Conservation (phyloP, 2,113 vertebrate species). For the Sylvilagus bachmani region DNA sequence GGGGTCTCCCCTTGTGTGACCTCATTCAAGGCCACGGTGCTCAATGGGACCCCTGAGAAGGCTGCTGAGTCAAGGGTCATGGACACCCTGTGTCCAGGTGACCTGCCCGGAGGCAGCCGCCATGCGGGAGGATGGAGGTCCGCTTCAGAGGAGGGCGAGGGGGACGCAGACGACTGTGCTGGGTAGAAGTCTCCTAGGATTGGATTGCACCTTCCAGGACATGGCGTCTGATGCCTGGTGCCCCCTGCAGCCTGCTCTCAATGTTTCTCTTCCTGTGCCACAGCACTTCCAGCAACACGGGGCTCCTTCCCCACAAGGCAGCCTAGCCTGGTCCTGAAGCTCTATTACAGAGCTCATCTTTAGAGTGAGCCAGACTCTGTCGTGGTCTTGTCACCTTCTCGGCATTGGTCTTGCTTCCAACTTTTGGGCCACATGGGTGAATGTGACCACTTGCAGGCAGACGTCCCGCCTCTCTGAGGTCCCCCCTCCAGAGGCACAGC, state of each 20-base stretch:
- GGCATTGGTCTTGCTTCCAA: no score
- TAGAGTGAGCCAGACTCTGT: background rate
- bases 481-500: background rate
- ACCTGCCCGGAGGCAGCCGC: background rate
- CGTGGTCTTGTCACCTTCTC: background rate
- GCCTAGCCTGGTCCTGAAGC: fast-evolving
- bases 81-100: background rate
- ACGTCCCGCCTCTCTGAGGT: background rate
- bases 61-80: background rate
- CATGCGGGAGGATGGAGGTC: fast-evolving
- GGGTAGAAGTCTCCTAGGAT: background rate
- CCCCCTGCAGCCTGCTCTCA: background rate
- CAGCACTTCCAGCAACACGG: background rate
- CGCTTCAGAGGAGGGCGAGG: background rate
- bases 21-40: background rate
- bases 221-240: background rate
- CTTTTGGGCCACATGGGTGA: background rate
- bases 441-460: background rate
- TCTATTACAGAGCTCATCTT: background rate
- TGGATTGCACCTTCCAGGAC: background rate
- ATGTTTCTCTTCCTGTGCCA: background rate
- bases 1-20: background rate
- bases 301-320: background rate
- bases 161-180: background rate
- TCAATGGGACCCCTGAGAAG: background rate